A percentile compares a stretch with the other conserved stretches of the same genome.
These are phyloP conservation scores for Pelmatolapia mariae DNA, from an alignment of 2,113 vertebrate genomes.

Conservation along the genomic window DNA sequence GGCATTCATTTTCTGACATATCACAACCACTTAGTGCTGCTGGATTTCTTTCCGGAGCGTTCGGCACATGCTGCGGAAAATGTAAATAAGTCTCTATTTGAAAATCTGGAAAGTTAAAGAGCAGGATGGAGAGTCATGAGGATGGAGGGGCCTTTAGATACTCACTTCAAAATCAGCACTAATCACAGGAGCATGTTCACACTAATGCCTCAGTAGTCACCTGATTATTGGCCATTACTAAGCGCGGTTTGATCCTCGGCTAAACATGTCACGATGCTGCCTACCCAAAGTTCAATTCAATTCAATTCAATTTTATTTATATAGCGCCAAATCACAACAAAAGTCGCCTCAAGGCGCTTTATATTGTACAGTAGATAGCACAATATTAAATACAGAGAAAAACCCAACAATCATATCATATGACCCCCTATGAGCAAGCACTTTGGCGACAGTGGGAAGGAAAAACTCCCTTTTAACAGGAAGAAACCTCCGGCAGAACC, in stretches of 20 bases:
- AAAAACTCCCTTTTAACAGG: too few species aligned
- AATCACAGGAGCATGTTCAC: not conserved
- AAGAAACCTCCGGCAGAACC: too few species aligned
- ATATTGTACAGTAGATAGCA: too few species aligned
- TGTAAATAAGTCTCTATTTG: not conserved
- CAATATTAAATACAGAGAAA: too few species aligned
- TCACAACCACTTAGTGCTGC: not conserved
- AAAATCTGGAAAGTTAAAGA: not conserved
- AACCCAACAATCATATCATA: too few species aligned
- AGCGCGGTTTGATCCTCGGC: not conserved
- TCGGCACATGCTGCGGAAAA: not conserved
- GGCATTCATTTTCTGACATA: not conserved
- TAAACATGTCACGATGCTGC: not conserved
- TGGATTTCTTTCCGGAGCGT: not conserved
- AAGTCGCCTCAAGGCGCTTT: too few species aligned
- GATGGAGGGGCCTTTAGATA: not conserved
- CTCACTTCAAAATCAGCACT: not conserved
- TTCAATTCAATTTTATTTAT: too few species aligned
- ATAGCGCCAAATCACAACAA: too few species aligned
- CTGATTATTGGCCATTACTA: not conserved
- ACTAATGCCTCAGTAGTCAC: not conserved
- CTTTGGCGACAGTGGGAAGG: too few species aligned
- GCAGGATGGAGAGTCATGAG: slow-evolving; percentile 2
- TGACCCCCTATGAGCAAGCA: too few species aligned
- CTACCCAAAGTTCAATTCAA: not conserved